Percentiles rank a stretch among this genome's conserved stretches.
Conservation (phyloP, 1,140 invertebrate genomes). For the Drosophila albomicans region DNA sequence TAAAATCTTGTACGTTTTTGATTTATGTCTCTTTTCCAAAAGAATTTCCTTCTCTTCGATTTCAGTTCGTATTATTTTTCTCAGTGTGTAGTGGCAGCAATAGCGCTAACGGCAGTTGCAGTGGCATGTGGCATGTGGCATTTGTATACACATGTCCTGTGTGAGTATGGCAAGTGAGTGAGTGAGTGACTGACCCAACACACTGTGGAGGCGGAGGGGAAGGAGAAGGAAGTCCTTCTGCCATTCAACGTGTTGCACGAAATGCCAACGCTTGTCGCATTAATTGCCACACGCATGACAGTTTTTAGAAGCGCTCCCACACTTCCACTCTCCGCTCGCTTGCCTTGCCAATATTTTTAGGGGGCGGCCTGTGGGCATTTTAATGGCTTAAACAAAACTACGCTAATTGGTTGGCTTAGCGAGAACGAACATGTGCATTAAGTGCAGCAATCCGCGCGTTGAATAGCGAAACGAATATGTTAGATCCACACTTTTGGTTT, state of each 20-base stretch:
- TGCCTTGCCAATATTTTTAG: conserved; percentile 10
- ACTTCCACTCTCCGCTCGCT: conserved; percentile 3
- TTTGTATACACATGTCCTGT: conserved; percentile 27
- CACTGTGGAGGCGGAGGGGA: too few relatives aligned
- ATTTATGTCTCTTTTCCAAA: too few relatives aligned
- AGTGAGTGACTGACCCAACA: not conserved
- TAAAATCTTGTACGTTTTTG: too few relatives aligned
- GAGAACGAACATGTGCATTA: not conserved
- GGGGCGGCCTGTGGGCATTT: conserved; percentile 15
- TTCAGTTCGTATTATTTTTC: too few relatives aligned
- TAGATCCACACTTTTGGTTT: not conserved
- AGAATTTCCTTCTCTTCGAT: too few relatives aligned
- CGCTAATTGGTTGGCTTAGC: conserved; percentile 35
- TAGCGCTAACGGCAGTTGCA: conserved; percentile 6
- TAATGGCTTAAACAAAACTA: conserved; percentile 38
- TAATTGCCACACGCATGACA: conserved; percentile 52
- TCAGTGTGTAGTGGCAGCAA: not conserved
- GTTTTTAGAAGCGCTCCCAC: conserved; percentile 32
- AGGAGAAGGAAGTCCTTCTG: not conserved
- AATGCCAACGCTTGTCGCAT: conserved; percentile 47
- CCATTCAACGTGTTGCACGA: conserved; percentile 48
- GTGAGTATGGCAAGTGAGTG: not conserved
- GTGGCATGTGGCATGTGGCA: conserved; percentile 34
- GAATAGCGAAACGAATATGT: conserved; percentile 1
- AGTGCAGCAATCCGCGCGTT: not conserved